These are phyloP conservation scores for Ruditapes philippinarum DNA, from an alignment of 1,140 invertebrate species.

Conservation along the genomic window DNA sequence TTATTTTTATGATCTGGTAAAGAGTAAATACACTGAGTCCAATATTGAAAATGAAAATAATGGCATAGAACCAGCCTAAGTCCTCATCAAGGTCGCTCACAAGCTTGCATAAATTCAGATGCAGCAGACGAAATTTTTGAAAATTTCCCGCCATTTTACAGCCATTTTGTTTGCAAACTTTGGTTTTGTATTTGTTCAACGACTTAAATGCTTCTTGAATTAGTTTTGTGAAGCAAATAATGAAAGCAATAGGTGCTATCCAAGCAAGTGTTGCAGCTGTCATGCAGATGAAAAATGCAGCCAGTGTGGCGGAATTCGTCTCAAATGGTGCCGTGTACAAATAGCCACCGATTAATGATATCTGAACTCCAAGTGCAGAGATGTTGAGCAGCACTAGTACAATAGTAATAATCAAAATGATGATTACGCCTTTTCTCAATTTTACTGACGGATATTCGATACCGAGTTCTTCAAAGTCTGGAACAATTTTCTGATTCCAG, in stretches of 20 bases:
- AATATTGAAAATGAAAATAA: background rate
- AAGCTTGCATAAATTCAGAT: slow-evolving; percentile 40
- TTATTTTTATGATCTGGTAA: slow-evolving; percentile 23
- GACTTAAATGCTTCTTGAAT: background rate
- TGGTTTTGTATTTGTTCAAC: background rate
- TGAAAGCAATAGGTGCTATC: background rate
- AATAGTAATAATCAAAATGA: background rate
- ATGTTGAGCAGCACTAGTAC: background rate
- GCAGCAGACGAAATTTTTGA: slow-evolving; percentile 36
- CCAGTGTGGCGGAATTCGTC: background rate
- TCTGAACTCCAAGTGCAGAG: background rate
- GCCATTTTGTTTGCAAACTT: background rate
- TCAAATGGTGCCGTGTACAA: background rate
- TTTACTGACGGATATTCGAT: background rate
- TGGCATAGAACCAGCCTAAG: slow-evolving; percentile 25
- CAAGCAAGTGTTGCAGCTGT: background rate
- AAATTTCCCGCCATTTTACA: background rate
- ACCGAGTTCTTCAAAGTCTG: background rate
- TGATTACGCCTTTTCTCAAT: background rate
- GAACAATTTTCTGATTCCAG: slow-evolving; percentile 24
- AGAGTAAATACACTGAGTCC: slow-evolving; percentile 14
- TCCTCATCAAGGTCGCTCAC: slow-evolving; percentile 38
- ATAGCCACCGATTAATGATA: background rate
- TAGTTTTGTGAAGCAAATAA: background rate
- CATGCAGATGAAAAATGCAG: background rate